Evolutionary conservation across 2,797 vertebrate genomes (phyloP).

Genomic region (Brachymystax lenok): DNA sequence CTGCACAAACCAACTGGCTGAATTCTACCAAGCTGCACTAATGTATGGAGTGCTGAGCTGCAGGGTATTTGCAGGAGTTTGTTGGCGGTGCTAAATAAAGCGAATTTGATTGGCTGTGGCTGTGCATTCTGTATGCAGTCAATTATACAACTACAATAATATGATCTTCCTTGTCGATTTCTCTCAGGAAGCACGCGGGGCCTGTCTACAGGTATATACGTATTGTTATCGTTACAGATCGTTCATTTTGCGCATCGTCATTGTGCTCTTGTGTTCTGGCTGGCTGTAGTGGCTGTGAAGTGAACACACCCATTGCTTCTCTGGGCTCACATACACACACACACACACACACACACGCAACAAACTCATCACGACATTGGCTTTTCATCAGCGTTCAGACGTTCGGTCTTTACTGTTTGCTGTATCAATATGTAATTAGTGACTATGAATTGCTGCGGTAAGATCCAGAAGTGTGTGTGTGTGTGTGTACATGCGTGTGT

Average conservation of each 20-base stretch:
- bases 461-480: constrained; percentile 9
- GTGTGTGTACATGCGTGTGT: constrained; percentile 5
- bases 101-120: neutral
- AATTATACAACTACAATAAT: neutral
- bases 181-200: neutral
- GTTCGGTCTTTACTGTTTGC: constrained; percentile 53
- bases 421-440: constrained; percentile 60
- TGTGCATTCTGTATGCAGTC: neutral
- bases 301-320: neutral
- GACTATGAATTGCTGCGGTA: constrained; percentile 35
- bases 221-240: neutral
- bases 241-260: neutral
- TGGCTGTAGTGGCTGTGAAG: neutral
- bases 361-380: neutral
- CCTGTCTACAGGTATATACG: neutral
- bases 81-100: too few relatives aligned
- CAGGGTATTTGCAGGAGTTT: neutral
- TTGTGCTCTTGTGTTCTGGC: neutral
- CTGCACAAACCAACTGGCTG: neutral
- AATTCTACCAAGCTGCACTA: neutral
- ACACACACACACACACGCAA: neutral
- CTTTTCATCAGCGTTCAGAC: constrained; percentile 33
- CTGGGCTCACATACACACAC: neutral
- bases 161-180: neutral
- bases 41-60: neutral